Base-by-base conservation (phyloP, 2,797 vertebrate species). In the Sebastes hubbsi region DNA sequence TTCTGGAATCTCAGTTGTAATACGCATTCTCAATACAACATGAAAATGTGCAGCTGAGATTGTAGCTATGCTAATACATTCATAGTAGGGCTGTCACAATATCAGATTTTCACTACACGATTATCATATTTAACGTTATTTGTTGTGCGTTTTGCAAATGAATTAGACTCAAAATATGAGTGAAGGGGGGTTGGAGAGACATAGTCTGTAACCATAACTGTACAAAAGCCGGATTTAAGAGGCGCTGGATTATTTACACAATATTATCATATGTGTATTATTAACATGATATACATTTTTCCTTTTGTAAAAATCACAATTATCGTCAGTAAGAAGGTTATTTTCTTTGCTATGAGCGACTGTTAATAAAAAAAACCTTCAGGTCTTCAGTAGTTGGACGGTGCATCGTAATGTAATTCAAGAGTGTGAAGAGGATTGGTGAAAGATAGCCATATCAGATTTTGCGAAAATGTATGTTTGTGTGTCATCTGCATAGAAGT, bases 401-500 rank as follows among this genome's bases (percentile, higher is more conserved):
- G 27, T 30, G 29, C 8, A 14, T 34, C 16, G 25, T 9, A 67
- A 60, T 60, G n/a, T 34, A 29, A 59, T 16, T 42, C 24, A 66
- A 56, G 61, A 2, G 24, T 56, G 24, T 13, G 29, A 54, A 71
- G 49, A 22, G 22, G 30, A n/a, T 77, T 29, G 22, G 14, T 1
- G 12, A 25, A 60, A 52, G 22, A 38, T 20, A 61, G 30, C 60
- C 6, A 11, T 13, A 62, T 63, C 32, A 61, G 14, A 42, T 42
- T 42, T 42, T 42, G 1, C 14, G 14, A 42, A 42, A 42, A 42
- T 27, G 9, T 14, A 75, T 30, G 25, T 52, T 71, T 49, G 66
- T 29, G 8, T 42, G 24, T 66, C 56, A 27, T 82, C 64, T 67
- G 68, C 68, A 67, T 49, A 67, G 42, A 75, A 60, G n/a, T 4